Evolutionary conservation across 2,797 vertebrate species (phyloP), one percentile per base, ranked within the genome.

Genomic region (Sebastes oblongus): DNA sequence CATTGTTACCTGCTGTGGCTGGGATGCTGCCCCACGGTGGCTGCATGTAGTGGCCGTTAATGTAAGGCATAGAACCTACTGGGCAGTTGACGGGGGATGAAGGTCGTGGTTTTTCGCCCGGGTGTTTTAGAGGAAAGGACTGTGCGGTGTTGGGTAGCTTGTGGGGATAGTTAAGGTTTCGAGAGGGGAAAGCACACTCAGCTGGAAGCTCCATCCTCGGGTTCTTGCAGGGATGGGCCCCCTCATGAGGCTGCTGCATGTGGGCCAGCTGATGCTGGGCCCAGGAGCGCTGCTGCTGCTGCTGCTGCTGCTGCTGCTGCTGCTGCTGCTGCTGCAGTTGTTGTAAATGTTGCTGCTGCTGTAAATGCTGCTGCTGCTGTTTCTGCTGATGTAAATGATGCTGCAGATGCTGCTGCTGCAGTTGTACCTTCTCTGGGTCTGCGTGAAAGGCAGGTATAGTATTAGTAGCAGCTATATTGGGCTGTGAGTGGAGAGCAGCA

Each of bases 21-120:
- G 98, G 94, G 85, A 97, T 94, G 93, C 96, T 95, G 91, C 96
- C 97, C 98, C 98, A 99, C 8, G 96, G 87, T 36, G 97, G 96
- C 77, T 97, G 97, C 95, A 98, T 96, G 92, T 97, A 99, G 93
- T 97, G 97, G 89, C 97, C 97, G 3, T 98, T 98, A 80, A 96
- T 94, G 74, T 98, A 99, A 90, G 96, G 96, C 95, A 97, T 85
- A 54, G 96, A 93, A 76, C 95, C 97, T 27, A 95, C 94, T 1
- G 94, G 85, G 59, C 92, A 93, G 74, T 87, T 93, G 80, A 96
- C 92, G 0, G 98, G 97, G 4, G 98, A 97, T 25, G 97, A 96
- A 2, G 97, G 94, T 0, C 92, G 96, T 0, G 96, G 92, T 83
- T 98, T 99, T 82, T 98, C 97, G 71, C 96, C 83, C 20, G 96